Percentiles rank a stretch among this genome's conserved stretches.
Conservation (phyloP, 2,888 invertebrate species). For the Glaucopsyche alexis region DNA sequence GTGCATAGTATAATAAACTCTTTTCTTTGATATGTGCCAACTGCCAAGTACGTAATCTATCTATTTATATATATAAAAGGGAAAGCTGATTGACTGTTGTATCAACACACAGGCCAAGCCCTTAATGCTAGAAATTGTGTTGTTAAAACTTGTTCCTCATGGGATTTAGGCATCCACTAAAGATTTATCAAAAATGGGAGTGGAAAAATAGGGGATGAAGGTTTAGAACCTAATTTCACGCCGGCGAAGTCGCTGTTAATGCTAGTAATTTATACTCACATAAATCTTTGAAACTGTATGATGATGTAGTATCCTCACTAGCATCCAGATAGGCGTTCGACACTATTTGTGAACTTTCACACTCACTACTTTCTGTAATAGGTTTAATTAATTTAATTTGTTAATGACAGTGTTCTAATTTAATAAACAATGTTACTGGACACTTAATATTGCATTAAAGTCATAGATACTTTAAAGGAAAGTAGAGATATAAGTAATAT, state of each 20-base stretch:
- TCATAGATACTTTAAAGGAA: background rate
- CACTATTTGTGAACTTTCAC: conserved; percentile 76
- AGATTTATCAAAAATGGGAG: too few species aligned
- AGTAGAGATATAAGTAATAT: background rate
- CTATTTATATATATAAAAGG: too few species aligned
- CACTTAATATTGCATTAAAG: background rate
- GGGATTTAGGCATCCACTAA: too few species aligned
- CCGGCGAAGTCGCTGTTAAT: too few species aligned
- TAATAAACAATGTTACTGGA: conserved; percentile 37
- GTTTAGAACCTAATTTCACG: too few species aligned
- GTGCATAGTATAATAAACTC: too few species aligned
- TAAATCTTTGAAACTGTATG: conserved; percentile 63
- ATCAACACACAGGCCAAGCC: too few species aligned
- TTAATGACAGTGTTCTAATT: conserved; percentile 37
- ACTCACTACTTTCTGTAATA: conserved; percentile 63
- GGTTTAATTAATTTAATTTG: conserved; percentile 46
- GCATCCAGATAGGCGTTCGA: conserved; percentile 78
- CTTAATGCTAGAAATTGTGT: too few species aligned
- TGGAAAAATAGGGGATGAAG: too few species aligned
- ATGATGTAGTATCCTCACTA: conserved; percentile 64
- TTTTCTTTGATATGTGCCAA: too few species aligned
- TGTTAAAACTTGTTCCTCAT: too few species aligned
- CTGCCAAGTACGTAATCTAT: background rate
- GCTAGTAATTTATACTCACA: conserved; percentile 56
- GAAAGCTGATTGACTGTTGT: too few species aligned